Evolutionary conservation across 1,140 invertebrate genomes (phyloP).

Genomic region (Eupristina koningsbergeri): DNA sequence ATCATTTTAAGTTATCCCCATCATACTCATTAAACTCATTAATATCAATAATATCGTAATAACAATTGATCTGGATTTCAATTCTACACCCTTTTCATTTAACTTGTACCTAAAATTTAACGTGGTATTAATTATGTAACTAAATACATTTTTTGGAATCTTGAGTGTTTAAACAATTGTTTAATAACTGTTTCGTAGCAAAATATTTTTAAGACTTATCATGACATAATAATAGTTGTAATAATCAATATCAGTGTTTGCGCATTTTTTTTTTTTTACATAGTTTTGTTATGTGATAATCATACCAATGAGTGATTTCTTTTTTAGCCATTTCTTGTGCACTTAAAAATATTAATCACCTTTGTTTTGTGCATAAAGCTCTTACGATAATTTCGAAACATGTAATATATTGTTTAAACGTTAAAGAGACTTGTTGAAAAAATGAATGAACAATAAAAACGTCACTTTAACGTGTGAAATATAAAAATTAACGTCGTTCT

Average conservation of each 20-base stretch:
- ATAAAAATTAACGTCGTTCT: conserved; percentile 2
- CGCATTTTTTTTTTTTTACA: not conserved
- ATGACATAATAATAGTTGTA: not conserved
- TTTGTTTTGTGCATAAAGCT: not conserved
- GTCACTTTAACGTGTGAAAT: conserved; percentile 11
- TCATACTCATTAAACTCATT: not conserved
- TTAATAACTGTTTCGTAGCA: not conserved
- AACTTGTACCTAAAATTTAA: not conserved
- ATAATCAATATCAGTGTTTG: not conserved
- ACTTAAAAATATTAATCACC: not conserved
- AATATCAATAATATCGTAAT: not conserved
- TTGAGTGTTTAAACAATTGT: not conserved
- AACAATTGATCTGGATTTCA: conserved; percentile 12
- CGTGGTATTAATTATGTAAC: not conserved
- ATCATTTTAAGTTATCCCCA: not conserved
- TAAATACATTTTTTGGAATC: not conserved
- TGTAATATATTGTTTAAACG: not conserved
- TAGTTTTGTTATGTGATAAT: conserved; percentile 24
- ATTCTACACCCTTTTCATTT: not conserved
- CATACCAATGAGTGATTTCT: conserved; percentile 26
- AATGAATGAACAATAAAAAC: conserved; percentile 18
- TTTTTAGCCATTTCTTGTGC: conserved; percentile 22
- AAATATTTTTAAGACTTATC: not conserved
- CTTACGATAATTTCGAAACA: not conserved
- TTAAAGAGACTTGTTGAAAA: not conserved